Evolutionary conservation across 2,888 invertebrate genomes (phyloP), one percentile per base, ranked within the genome.

Genomic region (Stramonita haemastoma): DNA sequence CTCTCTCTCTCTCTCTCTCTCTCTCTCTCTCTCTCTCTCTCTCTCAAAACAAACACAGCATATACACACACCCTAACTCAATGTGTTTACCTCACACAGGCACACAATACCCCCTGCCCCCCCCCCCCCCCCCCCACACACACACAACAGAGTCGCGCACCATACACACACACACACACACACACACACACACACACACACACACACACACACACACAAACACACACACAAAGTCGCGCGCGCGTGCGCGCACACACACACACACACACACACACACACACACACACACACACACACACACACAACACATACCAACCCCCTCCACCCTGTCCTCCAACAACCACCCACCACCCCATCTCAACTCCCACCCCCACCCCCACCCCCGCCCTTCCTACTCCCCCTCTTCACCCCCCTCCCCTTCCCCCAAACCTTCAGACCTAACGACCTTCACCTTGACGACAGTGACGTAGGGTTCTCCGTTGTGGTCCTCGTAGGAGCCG

Each of bases 381-480:
- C 70, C 70, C 70, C 26, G 22, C 73, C 22, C 73, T 73, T n/a
- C 73, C n/a, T n/a, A 5, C 70, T 5, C 70, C 70, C 22, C 17
- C 5, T 22, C 22, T 22, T 17, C 26, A 8, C 26, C 26, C 22
- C 70, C 26, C 4, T 26, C 17, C 73, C 8, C 15, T 15, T 15
- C 60, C 22, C 60, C 17, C 60, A 1, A 15, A 60, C 60, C 15
- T 15, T 22, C 60, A 22, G 60, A 2, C 60, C 4, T n/a, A 17
- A 2, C 2, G n/a, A 11, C 0, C 0, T 11, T 1, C 57, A 90
- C 91, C 87, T 81, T 90, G 13, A 91, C 46, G 13, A 90, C 66
- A 26, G 90, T 89, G 77, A 90, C 29, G 66, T 90, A 85, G 11
- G 91, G 90, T 26, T 87, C 86, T 1, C 86, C 87, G 13, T 70